Percentiles rank a stretch among this genome's conserved stretches.
phyloP scores from a whole-genome alignment of 2,113 vertebrate species.

The Phrynosoma blainvillii region DNA sequence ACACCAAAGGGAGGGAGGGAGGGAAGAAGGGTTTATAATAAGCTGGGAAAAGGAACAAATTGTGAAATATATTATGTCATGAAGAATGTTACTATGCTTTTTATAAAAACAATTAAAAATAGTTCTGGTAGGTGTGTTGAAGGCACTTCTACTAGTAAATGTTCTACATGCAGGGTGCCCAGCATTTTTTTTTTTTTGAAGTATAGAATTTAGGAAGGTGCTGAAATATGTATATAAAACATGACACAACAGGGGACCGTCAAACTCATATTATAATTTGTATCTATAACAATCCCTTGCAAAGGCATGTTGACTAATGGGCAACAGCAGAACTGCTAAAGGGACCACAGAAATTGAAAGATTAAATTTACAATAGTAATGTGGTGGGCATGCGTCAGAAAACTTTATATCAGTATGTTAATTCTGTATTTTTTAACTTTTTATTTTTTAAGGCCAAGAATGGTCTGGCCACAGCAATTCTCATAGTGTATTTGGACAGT shows the following conservation, averaged over 20 bases:
- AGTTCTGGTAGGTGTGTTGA: background rate
- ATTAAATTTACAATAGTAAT: background rate
- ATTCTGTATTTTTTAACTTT: background rate
- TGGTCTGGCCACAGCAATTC: constrained; percentile 86
- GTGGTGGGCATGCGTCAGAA: background rate
- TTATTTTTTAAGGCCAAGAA: constrained; percentile 72
- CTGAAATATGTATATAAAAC: background rate
- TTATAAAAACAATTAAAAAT: no score
- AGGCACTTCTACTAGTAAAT: background rate
- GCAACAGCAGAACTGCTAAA: background rate
- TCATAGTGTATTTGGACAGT: constrained; percentile 89
- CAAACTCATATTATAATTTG: background rate
- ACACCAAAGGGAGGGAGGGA: no score
- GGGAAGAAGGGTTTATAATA: no score
- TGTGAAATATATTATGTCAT: no score
- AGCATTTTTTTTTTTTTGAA: no score
- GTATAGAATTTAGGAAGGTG: background rate
- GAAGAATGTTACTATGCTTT: no score
- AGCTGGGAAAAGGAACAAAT: no score
- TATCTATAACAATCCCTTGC: background rate
- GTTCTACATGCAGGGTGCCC: no score
- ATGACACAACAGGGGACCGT: background rate
- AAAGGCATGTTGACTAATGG: background rate
- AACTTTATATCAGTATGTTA: background rate
- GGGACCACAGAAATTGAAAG: background rate